Conservation (phyloP, 2,113 vertebrate genomes). For the Phocoena sinus region DNA sequence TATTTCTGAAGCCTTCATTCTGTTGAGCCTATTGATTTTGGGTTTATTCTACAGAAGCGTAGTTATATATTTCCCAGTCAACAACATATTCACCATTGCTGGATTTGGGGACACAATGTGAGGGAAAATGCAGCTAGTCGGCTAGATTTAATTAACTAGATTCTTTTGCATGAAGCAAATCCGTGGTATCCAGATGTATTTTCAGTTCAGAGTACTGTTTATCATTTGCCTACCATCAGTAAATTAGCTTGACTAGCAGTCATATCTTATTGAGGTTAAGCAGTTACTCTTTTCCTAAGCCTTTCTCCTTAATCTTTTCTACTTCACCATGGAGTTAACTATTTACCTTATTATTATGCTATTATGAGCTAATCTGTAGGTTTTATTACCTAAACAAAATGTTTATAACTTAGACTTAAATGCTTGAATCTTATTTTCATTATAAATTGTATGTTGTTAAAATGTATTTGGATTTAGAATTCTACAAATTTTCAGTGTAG, state of each 20-base stretch:
- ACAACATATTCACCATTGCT: conserved; percentile 16
- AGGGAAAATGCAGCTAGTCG: neutral
- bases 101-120: neutral
- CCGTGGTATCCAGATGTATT: neutral
- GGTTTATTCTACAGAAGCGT: conserved; percentile 15
- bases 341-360: neutral
- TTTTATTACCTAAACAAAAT: neutral
- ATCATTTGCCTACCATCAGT: neutral
- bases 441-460: conserved; percentile 24
- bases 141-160: conserved; percentile 10
- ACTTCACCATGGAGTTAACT: conserved; percentile 1
- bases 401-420: neutral
- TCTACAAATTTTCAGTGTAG: neutral
- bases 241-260: conserved; percentile 24
- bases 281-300: neutral
- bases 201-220: conserved; percentile 45
- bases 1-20: conserved; percentile 53
- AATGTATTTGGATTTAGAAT: conserved; percentile 29
- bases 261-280: neutral
- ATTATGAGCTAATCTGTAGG: neutral
- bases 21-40: conserved; percentile 41
- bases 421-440: neutral
- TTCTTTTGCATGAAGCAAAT: neutral
- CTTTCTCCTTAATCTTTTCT: neutral
- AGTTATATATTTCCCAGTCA: conserved; percentile 32